These are phyloP conservation scores for Helobdella robusta DNA, from an alignment of 2,888 invertebrate species.

Conservation along the genomic window DNA sequence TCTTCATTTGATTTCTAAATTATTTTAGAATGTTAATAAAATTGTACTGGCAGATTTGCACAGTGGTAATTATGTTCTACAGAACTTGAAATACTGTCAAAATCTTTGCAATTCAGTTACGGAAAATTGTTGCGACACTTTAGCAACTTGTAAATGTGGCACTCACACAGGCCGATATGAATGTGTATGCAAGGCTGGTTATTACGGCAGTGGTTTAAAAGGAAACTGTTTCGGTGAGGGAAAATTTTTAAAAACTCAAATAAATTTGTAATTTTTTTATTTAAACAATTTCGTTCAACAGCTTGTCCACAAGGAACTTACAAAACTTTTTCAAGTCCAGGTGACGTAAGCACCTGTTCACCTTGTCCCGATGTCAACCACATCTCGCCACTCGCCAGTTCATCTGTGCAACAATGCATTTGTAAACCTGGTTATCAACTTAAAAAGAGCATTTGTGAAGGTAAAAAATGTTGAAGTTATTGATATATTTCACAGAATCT, in stretches of 20 bases:
- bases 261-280: not conserved
- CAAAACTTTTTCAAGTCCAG: slow-evolving; percentile 50
- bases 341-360: slow-evolving; percentile 53
- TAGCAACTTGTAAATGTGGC: slow-evolving; percentile 60
- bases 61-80: slow-evolving; percentile 56
- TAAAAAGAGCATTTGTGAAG: not conserved
- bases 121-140: slow-evolving; percentile 56
- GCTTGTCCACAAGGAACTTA: slow-evolving; percentile 62
- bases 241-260: not conserved
- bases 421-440: not conserved
- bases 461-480: not conserved
- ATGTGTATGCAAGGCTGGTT: slow-evolving; percentile 61
- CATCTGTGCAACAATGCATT: slow-evolving; percentile 54
- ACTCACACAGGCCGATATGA: slow-evolving; percentile 61
- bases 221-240: slow-evolving; percentile 19
- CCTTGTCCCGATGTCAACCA: slow-evolving; percentile 62
- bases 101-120: slow-evolving; percentile 53
- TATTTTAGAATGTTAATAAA: not conserved
- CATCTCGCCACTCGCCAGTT: slow-evolving; percentile 55
- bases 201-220: slow-evolving; percentile 57
- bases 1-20: not conserved
- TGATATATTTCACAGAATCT: not conserved
- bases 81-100: slow-evolving; percentile 52
- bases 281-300: slow-evolving; percentile 40
- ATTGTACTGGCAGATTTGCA: slow-evolving; percentile 55